These are phyloP conservation scores for Ridgeia piscesae DNA, from an alignment of 1,140 invertebrate species.

Conservation along the genomic window DNA sequence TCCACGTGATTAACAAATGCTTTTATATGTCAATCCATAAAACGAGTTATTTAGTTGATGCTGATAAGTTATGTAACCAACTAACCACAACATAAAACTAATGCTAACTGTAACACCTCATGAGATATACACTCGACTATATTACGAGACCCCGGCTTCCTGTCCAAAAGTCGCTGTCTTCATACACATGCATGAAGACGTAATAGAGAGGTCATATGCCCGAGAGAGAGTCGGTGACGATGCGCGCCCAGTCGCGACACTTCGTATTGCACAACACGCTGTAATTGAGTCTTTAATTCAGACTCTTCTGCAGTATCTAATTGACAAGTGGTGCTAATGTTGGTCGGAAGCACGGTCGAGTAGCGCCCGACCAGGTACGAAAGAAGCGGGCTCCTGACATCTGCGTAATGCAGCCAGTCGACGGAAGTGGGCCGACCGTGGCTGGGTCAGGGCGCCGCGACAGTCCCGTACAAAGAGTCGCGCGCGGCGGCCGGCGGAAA, in stretches of 20 bases:
- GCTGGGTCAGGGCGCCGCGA: not conserved
- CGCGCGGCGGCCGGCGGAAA: not conserved
- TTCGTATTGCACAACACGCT: not conserved
- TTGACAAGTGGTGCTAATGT: slow-evolving; percentile 5
- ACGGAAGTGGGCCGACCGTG: not conserved
- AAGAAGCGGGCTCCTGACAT: not conserved
- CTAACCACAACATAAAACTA: not conserved
- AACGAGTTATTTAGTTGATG: not conserved
- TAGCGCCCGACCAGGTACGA: not conserved
- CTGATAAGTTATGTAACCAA: not conserved
- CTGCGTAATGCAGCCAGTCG: not conserved
- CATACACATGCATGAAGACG: not conserved
- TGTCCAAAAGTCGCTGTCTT: not conserved
- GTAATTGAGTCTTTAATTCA: not conserved
- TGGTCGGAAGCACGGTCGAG: not conserved
- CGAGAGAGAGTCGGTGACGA: not conserved
- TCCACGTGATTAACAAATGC: not conserved
- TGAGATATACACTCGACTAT: not conserved
- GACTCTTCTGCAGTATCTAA: not conserved
- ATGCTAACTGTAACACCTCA: not conserved
- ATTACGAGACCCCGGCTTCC: not conserved
- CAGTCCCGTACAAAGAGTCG: not conserved
- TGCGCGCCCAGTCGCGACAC: not conserved
- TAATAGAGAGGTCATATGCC: not conserved
- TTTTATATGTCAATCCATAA: not conserved